Base-by-base conservation (phyloP, 2,113 vertebrate genomes). In the Trochalopteron elliotii region DNA sequence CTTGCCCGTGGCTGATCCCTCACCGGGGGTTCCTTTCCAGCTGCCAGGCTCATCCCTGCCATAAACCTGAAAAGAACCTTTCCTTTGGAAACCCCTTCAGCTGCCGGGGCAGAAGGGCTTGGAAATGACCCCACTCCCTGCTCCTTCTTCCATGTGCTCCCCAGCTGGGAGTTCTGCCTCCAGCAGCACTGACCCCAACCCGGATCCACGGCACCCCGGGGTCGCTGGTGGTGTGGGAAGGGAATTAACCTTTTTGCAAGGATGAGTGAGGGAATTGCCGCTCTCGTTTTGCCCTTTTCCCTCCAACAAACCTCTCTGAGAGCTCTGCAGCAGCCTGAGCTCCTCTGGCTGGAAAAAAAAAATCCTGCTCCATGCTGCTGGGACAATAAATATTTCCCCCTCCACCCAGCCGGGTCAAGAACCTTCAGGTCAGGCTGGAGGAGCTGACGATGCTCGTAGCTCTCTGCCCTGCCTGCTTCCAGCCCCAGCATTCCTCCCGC, bases 101-200 rank as follows among this genome's bases (percentile, higher is more conserved):
- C 78, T 78, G 64, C 59, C 1, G 2, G 42, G 39, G 28, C n/a
- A 75, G 65, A 24, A 91, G 24, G 60, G 68, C 13, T 93, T 75
- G 80, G 72, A 37, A 68, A 53, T 13, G 40, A 16, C 21, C 69
- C 40, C 74, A 39, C 9, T 42, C 4, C 2, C 49, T 24, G 57
- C 44, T 59, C 30, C 53, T 9, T 12, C 53, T 57, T n/a, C 47
- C 70, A 12, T 20, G n/a, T 47, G 50, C 13, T 88, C 42, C 35
- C 57, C 90, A 87, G 88, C 72, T 87, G 95, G 86, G 53, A 56
- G 27, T 47, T 81, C 40, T 83, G 70, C 87, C 74, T 71, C 56
- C 83, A 40, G 81, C 44, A 11, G 61, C 63, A 0, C 74, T 13
- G 86, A 94, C 77, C 83, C 91, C 2, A 7, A 23, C 13, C 5